A percentile compares a stretch with the other conserved stretches of the same genome.
Conservation (phyloP, 2,888 invertebrate genomes). For the Troilus luridus region DNA sequence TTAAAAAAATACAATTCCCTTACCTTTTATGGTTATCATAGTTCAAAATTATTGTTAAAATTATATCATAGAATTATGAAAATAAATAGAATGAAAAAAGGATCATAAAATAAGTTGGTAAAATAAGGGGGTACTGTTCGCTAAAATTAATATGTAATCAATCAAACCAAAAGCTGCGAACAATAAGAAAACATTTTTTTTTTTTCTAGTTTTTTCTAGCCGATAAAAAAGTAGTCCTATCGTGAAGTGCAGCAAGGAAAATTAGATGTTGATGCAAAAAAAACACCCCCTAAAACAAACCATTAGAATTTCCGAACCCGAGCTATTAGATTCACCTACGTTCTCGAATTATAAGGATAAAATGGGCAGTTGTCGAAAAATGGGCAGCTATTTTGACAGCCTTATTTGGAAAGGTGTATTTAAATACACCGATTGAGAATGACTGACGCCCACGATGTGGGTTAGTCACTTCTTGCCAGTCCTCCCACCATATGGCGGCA, state of each 20-base stretch:
- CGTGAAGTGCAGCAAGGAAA: neutral
- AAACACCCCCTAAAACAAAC: neutral
- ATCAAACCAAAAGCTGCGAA: too few relatives aligned
- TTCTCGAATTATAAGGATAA: neutral
- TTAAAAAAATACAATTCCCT: too few relatives aligned
- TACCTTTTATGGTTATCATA: too few relatives aligned
- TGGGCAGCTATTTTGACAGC: slow-evolving; percentile 41
- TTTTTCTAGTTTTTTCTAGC: neutral
- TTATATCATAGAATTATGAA: too few relatives aligned
- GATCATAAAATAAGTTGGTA: too few relatives aligned
- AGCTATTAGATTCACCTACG: slow-evolving; percentile 28
- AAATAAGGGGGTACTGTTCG: too few relatives aligned
- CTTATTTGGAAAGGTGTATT: slow-evolving; percentile 47
- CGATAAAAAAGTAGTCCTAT: neutral
- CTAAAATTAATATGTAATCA: too few relatives aligned
- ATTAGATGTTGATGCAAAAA: neutral
- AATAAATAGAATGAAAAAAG: too few relatives aligned
- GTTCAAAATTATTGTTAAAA: too few relatives aligned
- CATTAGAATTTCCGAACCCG: neutral
- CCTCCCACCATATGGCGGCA: slow-evolving; percentile 13
- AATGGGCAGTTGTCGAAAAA: slow-evolving; percentile 25
- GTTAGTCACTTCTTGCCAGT: slow-evolving; percentile 31
- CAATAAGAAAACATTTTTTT: too few relatives aligned
- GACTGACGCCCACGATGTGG: slow-evolving; percentile 48
- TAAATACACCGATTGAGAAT: slow-evolving; percentile 47